These are phyloP conservation scores for Eupithecia subumbrata DNA, from an alignment of 2,888 invertebrate genomes.

Conservation along the genomic window DNA sequence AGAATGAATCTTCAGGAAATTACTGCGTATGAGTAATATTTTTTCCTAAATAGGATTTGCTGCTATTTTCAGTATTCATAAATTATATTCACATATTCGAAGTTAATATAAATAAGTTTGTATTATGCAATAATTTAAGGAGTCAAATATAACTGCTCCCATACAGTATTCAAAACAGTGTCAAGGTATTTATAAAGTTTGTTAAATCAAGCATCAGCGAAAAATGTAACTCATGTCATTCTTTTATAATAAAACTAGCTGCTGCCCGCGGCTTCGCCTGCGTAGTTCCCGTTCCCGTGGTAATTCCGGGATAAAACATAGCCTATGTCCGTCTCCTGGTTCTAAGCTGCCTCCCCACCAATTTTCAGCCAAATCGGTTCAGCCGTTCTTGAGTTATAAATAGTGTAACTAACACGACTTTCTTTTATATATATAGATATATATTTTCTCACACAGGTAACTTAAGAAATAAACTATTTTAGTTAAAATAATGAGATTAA, in stretches of 20 bases:
- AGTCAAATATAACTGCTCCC: background rate
- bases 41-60: background rate
- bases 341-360: no score
- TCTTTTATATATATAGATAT: no score
- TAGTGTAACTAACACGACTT: no score
- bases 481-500: background rate
- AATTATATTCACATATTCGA: background rate
- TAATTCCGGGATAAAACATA: no score
- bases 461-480: background rate
- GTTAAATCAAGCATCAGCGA: background rate
- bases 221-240: background rate
- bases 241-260: background rate
- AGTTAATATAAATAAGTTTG: background rate
- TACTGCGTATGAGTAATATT: no score
- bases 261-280: no score
- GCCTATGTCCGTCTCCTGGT: no score
- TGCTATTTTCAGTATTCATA: background rate
- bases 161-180: background rate
- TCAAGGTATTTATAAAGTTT: background rate
- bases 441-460: background rate
- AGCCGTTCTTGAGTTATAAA: no score
- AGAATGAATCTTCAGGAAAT: no score
- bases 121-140: background rate
- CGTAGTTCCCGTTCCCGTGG: no score
- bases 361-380: no score